A percentile compares a stretch with the other conserved stretches of the same genome.
These are phyloP conservation scores for Caenorhabditis sulstoni DNA, from an alignment of 2,888 invertebrate species.

Conservation along the genomic window DNA sequence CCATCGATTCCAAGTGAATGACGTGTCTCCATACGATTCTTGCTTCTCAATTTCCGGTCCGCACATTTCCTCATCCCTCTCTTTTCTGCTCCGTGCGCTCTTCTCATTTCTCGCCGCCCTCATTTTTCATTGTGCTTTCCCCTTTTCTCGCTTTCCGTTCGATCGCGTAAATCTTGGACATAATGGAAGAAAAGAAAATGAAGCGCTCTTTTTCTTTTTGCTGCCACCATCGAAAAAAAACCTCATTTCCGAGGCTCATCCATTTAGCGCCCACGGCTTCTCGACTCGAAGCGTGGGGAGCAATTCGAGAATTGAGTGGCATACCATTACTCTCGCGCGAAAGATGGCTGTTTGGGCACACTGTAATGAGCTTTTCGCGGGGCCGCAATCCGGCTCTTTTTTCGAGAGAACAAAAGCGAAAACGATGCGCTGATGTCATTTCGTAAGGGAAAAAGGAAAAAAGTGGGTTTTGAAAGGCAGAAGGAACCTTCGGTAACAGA, in stretches of 20 bases:
- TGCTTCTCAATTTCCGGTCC: slow-evolving; percentile 40
- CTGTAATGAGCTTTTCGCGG: slow-evolving; percentile 20
- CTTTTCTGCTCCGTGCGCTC: slow-evolving; percentile 13
- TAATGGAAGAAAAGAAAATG: slow-evolving; percentile 2
- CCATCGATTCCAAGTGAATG: slow-evolving; percentile 5
- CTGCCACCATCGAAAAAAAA: no score
- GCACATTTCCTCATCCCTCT: slow-evolving; percentile 6
- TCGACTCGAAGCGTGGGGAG: no score
- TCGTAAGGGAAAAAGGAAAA: slow-evolving; percentile 12
- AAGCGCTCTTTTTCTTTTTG: slow-evolving; percentile 2
- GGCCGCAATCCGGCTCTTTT: neutral
- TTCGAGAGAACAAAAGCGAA: neutral
- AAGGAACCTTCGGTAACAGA: slow-evolving; percentile 20
- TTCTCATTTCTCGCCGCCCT: neutral
- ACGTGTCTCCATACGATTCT: slow-evolving; percentile 37
- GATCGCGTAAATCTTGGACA: slow-evolving; percentile 4
- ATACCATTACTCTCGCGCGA: no score
- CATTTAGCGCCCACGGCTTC: no score
- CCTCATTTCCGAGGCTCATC: no score
- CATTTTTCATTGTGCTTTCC: slow-evolving; percentile 36
- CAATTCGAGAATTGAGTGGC: no score
- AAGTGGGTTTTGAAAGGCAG: slow-evolving; percentile 54
- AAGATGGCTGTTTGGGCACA: neutral
- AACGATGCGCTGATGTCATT: slow-evolving; percentile 29
- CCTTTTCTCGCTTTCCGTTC: slow-evolving; percentile 11